Evolutionary conservation across 2,113 vertebrate genomes (phyloP).

Genomic region (Variabilichromis moorii): DNA sequence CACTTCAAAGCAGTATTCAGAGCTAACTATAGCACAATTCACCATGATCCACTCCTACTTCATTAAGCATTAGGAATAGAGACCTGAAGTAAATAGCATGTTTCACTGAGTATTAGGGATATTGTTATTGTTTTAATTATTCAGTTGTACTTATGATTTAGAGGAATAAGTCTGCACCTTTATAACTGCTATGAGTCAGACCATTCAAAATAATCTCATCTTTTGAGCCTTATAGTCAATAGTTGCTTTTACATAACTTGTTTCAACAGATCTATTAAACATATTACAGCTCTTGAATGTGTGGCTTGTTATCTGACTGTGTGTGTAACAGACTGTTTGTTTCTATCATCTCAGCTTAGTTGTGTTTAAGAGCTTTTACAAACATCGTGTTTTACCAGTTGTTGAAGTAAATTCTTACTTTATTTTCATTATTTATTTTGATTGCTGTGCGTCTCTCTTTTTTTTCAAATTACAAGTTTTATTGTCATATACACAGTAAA

Average conservation of each 20-base stretch:
- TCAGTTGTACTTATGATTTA: neutral
- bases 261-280: neutral
- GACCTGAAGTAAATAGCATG: neutral
- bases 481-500: neutral
- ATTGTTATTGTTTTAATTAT: neutral
- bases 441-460: fast-evolving
- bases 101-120: neutral
- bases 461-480: neutral
- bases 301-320: neutral
- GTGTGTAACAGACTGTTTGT: neutral
- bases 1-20: neutral
- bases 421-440: neutral
- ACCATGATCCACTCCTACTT: neutral
- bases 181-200: neutral
- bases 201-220: neutral
- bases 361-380: neutral
- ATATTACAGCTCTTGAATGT: neutral
- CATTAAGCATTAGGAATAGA: neutral
- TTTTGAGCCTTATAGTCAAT: neutral
- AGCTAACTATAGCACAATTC: neutral
- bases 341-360: neutral
- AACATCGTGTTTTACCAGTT: neutral
- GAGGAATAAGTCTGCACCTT: neutral
- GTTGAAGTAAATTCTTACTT: neutral
- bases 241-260: neutral